These are phyloP conservation scores for Itoplectis maculator DNA, from an alignment of 2,888 invertebrate genomes.

Conservation along the genomic window DNA sequence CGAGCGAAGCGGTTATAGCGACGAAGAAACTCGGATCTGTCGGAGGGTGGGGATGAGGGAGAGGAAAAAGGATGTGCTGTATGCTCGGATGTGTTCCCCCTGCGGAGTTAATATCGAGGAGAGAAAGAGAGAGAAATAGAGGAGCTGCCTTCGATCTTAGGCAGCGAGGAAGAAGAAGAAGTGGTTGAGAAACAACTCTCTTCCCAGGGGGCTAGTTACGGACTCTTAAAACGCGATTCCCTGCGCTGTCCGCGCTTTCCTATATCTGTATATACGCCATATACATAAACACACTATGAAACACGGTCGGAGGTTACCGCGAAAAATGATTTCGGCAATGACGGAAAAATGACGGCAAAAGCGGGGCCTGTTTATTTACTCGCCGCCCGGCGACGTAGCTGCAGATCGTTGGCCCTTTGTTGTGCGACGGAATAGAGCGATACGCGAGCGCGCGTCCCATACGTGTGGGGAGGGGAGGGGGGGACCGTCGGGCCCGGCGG, in stretches of 20 bases:
- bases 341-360: constrained; percentile 57
- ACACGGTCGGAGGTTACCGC: too few species aligned
- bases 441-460: constrained; percentile 40
- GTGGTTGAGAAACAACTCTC: constrained; percentile 68
- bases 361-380: constrained; percentile 67
- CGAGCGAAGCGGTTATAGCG: constrained; percentile 18
- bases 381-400: constrained; percentile 46
- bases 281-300: too few species aligned
- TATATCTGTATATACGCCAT: constrained; percentile 5
- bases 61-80: constrained; percentile 47
- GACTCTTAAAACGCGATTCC: constrained; percentile 66
- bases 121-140: not conserved
- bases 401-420: constrained; percentile 31
- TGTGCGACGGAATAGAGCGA: constrained; percentile 61
- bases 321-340: too few species aligned
- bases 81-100: constrained; percentile 44
- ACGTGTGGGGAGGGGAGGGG: too few species aligned
- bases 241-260: constrained; percentile 57
- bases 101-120: constrained; percentile 61
- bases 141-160: constrained; percentile 56
- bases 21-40: constrained; percentile 33
- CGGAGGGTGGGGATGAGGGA: not conserved
- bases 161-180: constrained; percentile 63
- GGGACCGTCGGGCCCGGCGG: constrained; percentile 44
- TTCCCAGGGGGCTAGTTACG: constrained; percentile 70